Evolutionary conservation across 2,888 invertebrate genomes (phyloP), one percentile per base, ranked within the genome.

Genomic region (Lycophotia porphyrea): DNA sequence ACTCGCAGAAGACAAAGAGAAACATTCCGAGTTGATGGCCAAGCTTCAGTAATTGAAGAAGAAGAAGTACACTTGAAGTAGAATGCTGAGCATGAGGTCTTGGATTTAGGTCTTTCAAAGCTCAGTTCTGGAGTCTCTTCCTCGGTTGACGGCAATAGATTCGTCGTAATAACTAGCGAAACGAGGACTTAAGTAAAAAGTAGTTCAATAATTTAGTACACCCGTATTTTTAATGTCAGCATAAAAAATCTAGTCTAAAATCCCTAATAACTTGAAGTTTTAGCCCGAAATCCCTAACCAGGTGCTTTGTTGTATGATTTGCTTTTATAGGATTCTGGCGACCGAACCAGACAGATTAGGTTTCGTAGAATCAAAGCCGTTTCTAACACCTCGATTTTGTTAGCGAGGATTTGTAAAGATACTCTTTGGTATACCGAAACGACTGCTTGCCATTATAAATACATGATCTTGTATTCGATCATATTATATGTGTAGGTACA

Each of bases 351-450:
- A 13, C n/a, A 42, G 31, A 34, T 42, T 71, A 18, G 52, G 55
- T 72, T 72, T 42, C 34, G 72, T 72, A n/a, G 31, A 72, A 55
- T 7, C 15, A 15, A 31, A 71, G 11, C 13, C 15, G 39, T 49
- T 36, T 7, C 36, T 71, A n/a, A 39, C 5, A 39, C 39, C 39
- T 52, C n/a, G 31, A 42, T n/a, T 52, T 71, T 42, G 39, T 42
- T 72, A 71, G 31, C 8, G 13, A 55, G 15, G 42, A n/a, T 69
- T 49, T 71, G 2, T n/a, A 34, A 34, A 42, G n/a, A 34, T 27
- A n/a, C 4, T 42, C 34, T 2, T 72, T 15, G 7, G 52, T 27
- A 72, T n/a, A 5, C n/a, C 39, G 4, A 36, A 11, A 39, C 24
- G 27, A 1, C 13, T 49, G 21, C 13, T 34, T 8, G n/a, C 5